A percentile compares a stretch with the other conserved stretches of the same genome.
Conservation (phyloP, 2,888 invertebrate species). For the Fissipunctia ypsillon region DNA sequence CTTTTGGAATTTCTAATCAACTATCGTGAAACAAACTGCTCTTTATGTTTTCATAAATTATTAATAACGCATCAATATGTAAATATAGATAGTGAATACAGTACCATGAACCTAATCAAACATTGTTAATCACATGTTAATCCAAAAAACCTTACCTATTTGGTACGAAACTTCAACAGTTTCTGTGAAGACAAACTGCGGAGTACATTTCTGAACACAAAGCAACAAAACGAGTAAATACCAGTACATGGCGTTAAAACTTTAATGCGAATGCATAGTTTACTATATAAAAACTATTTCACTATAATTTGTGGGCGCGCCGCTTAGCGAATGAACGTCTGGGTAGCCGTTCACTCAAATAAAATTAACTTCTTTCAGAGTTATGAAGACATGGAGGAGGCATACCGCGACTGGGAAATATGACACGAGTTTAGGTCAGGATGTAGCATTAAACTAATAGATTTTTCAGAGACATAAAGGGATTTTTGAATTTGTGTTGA, state of each 20-base stretch:
- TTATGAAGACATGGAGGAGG: slow-evolving; percentile 65
- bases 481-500: neutral
- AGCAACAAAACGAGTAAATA: slow-evolving; percentile 67
- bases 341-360: slow-evolving; percentile 72
- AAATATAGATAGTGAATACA: neutral
- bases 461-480: neutral
- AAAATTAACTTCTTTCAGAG: slow-evolving; percentile 70
- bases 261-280: slow-evolving; percentile 54
- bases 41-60: slow-evolving; percentile 2
- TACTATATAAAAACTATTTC: slow-evolving; percentile 44
- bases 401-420: slow-evolving; percentile 21
- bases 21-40: neutral
- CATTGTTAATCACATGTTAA: neutral
- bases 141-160: slow-evolving; percentile 76
- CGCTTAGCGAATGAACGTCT: slow-evolving; percentile 68
- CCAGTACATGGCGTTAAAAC: slow-evolving; percentile 68
- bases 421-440: neutral
- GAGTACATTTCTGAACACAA: slow-evolving; percentile 65
- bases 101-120: neutral
- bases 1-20: neutral
- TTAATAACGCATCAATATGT: neutral
- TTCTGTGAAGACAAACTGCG: slow-evolving; percentile 73
- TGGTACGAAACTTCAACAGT: slow-evolving; percentile 75
- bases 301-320: slow-evolving; percentile 64
- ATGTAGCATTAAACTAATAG: neutral